phyloP scores from a whole-genome alignment of 2,113 vertebrate species.

The Ia io region DNA sequence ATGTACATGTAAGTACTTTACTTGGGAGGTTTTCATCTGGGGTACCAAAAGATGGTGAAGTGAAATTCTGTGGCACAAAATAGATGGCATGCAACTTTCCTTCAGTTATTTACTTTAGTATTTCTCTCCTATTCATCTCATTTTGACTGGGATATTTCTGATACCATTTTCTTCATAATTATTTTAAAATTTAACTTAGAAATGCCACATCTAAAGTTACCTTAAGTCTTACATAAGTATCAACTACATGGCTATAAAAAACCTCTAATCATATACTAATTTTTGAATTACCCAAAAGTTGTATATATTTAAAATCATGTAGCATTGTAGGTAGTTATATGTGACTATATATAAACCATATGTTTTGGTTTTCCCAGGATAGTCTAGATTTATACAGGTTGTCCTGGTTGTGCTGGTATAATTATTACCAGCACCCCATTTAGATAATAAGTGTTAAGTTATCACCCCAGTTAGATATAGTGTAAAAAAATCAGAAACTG shows the following conservation, averaged over 20 bases:
- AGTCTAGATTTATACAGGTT: background rate
- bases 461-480: background rate
- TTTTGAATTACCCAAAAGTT: constrained; percentile 1
- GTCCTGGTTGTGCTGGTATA: background rate
- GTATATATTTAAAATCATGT: constrained; percentile 14
- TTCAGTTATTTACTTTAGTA: background rate
- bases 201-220: constrained; percentile 11
- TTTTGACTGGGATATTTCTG: constrained; percentile 56
- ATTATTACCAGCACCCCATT: background rate
- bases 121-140: background rate
- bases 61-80: background rate
- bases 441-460: background rate
- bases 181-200: constrained; percentile 30
- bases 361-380: background rate
- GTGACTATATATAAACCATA: background rate
- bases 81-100: background rate
- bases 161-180: constrained; percentile 22
- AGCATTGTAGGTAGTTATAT: background rate
- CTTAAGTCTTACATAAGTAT: constrained; percentile 21
- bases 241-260: background rate
- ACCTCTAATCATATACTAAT: background rate
- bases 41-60: background rate
- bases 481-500: background rate
- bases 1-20: constrained; percentile 98
- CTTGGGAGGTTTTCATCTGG: constrained; percentile 22